Evolutionary conservation across 2,888 invertebrate species (phyloP), one percentile per base, ranked within the genome.

Genomic region (Dasysyrphus albostriatus): DNA sequence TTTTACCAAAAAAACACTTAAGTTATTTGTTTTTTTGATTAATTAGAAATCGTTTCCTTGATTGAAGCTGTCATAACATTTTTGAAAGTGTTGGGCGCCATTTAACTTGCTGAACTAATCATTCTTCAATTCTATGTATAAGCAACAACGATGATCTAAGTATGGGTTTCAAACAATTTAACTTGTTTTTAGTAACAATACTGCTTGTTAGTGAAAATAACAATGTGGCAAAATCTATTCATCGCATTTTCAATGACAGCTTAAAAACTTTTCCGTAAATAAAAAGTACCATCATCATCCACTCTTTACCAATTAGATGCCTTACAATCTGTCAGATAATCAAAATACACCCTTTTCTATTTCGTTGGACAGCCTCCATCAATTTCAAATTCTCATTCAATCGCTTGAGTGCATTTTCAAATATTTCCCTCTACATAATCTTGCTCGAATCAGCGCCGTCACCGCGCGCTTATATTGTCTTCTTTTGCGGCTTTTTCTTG

Each of bases 261-360:
- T 24, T 24, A 32, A 14, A 32, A 54, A 29, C 29, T 12, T 19
- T 3, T 8, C 12, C 24, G 3, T 24, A 32, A 0, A 51, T n/a
- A 37, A 69, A 14, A 67, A 37, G 6, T 14, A 69, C 39, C 54
- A 39, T 69, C 39, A 37, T 54, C 51, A 24, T 19, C 19, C 44
- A 61, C 32, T 51, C 39, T 24, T 29, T 39, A 69, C 39, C 51
- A 69, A 58, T 65, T 56, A 56, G 72, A 73, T 56, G 29, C 44
- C 42, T 44, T 72, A 70, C 74, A 70, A 83, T 79, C 79, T 83
- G 79, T 72, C 83, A 70, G 70, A 67, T 73, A 84, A 81, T 73
- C 81, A 76, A 84, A 81, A 76, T 49, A 56, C 67, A 34, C 67
- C 61, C 72, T 37, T 54, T 59, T 24, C 39, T 72, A 39, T 72